These are phyloP conservation scores for Argentina silus DNA, from an alignment of 2,797 vertebrate genomes.

Conservation along the genomic window DNA sequence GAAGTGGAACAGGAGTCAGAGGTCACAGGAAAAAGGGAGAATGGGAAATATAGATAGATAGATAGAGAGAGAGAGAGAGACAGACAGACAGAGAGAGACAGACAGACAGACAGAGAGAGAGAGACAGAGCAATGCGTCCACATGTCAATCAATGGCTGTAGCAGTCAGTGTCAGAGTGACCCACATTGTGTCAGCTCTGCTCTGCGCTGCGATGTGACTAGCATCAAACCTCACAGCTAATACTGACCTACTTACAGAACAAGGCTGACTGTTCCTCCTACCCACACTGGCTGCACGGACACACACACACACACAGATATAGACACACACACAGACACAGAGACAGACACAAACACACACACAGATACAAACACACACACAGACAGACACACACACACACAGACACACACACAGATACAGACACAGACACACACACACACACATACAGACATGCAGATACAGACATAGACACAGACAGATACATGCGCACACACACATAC, in stretches of 20 bases:
- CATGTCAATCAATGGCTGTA: background rate
- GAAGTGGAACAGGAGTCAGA: background rate
- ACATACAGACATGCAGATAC: slow-evolving; percentile 11
- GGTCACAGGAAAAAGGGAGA: background rate
- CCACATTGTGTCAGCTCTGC: background rate
- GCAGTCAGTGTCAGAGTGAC: background rate
- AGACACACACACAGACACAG: slow-evolving; percentile 31
- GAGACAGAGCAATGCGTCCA: background rate
- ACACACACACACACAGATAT: slow-evolving; percentile 3
- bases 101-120: too few relatives aligned
- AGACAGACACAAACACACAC: background rate
- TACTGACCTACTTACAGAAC: slow-evolving; percentile 69
- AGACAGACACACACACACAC: background rate
- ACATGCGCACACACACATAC: background rate
- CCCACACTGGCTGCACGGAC: background rate
- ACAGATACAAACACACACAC: background rate
- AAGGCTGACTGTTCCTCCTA: background rate
- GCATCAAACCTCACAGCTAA: slow-evolving; percentile 53
- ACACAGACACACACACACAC: background rate
- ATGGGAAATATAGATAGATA: background rate
- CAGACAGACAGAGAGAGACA: too few relatives aligned
- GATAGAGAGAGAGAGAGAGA: background rate
- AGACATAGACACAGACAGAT: background rate
- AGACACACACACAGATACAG: background rate
- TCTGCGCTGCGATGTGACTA: slow-evolving; percentile 22